Conservation (phyloP, 2,797 vertebrate genomes). For the Gallinago nigripennis region DNA sequence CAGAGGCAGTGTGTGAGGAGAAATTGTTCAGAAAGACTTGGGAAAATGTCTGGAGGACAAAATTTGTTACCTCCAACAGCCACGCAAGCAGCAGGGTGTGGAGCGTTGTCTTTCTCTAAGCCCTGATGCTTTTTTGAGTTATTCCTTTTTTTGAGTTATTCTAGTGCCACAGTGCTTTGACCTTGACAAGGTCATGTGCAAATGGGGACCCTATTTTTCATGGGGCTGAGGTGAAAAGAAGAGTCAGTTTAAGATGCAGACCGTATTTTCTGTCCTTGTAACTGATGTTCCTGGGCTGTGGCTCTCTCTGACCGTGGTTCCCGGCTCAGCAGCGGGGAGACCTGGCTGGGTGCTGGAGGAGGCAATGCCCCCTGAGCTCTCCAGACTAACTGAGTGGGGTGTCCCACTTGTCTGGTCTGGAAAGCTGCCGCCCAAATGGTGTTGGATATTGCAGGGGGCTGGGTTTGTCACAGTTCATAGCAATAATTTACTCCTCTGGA, state of each 20-base stretch:
- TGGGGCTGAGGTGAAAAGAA: rapidly evolving
- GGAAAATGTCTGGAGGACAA: background rate
- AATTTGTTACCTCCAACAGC: background rate
- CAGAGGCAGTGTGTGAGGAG: background rate
- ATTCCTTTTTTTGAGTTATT: background rate
- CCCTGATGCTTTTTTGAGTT: background rate
- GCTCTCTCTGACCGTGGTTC: background rate
- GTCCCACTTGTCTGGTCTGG: background rate
- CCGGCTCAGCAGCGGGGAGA: background rate
- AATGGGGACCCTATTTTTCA: background rate
- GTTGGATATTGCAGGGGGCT: rapidly evolving
- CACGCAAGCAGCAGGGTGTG: rapidly evolving
- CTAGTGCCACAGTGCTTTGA: rapidly evolving
- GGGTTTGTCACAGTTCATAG: background rate
- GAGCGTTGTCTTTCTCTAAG: background rate
- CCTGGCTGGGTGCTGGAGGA: rapidly evolving
- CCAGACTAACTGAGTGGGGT: no score
- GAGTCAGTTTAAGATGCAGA: background rate
- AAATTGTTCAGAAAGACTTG: background rate
- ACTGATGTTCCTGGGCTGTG: rapidly evolving
- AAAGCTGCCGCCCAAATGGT: background rate
- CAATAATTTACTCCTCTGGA: background rate
- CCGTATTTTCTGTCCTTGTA: background rate
- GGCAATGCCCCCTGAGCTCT: rapidly evolving
- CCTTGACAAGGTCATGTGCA: background rate